Conservation (phyloP, 2,888 invertebrate genomes). For the Scaptomyza parva region DNA sequence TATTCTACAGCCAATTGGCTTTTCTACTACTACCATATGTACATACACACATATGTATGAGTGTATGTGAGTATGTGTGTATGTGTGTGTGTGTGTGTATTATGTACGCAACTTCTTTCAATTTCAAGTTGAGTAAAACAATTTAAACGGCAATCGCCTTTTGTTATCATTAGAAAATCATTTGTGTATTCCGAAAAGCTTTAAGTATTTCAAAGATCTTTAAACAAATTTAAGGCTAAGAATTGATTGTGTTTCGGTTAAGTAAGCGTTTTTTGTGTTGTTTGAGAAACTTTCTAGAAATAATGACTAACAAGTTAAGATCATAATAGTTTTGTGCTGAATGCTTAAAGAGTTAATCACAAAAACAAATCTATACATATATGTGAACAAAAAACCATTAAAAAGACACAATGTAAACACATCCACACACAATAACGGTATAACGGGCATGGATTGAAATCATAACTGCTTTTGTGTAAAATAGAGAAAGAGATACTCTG, state of each 20-base stretch:
- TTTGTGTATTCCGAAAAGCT: too few species aligned
- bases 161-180: too few species aligned
- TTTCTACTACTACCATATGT: conserved; percentile 21
- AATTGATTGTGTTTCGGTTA: too few species aligned
- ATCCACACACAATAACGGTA: background rate
- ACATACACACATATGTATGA: background rate
- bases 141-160: conserved; percentile 16
- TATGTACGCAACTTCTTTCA: conserved; percentile 42
- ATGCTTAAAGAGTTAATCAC: background rate
- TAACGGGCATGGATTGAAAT: background rate
- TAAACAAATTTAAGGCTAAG: background rate
- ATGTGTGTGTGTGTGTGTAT: background rate
- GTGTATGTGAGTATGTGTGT: background rate
- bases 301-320: background rate
- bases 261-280: too few species aligned
- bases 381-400: too few species aligned
- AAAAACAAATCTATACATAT: background rate
- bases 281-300: too few species aligned
- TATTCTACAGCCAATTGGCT: conserved; percentile 66
- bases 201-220: background rate
- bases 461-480: background rate
- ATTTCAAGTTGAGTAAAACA: conserved; percentile 37
- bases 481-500: background rate
- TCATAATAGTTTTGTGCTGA: too few species aligned
- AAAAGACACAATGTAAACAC: background rate